Base-by-base conservation (phyloP, 2,113 vertebrate genomes). In the Tragelaphus buxtoni region DNA sequence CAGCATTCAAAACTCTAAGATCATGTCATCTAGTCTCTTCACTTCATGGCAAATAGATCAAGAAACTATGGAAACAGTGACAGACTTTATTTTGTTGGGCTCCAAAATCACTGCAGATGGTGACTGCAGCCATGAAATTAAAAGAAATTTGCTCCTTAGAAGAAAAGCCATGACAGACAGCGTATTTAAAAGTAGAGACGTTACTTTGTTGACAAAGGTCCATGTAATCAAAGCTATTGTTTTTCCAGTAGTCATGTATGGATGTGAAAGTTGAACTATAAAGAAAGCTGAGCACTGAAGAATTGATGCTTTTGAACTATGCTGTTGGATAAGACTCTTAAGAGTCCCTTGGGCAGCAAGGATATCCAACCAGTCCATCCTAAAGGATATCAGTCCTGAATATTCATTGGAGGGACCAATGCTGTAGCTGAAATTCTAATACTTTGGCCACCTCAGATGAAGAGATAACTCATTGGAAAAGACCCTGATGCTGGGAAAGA, bases 1-100 rank as follows among this genome's bases (percentile, higher is more conserved):
- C 65, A 39, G 65, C n/a, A 39, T 69, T 69, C n/a, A 69, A 3
- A 39, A 69, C 65, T 39, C n/a, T 39, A 69, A 35, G n/a, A 39
- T 69, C n/a, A 39, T 69, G n/a, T 39, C 9, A 3, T 39, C 65
- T 0, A 0, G 4, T 69, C 18, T 39, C 65, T 69, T 69, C 9
- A 22, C n/a, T 69, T 69, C 65, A 22, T 39, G 65, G n/a, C 10
- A 69, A 69, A 69, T 39, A 11, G 18, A 22, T 69, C 9, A n/a
- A 18, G 65, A 39, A 69, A 69, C n/a, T 22, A 39, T 22, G 9
- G n/a, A 69, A 69, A 69, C 65, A 35, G 65, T 39, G 18, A 11
- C n/a, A 69, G 18, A 22, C 4, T 6, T 6, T 69, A 69, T 22
- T 39, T 69, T 69, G 2, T 12, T 39, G 18, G 18, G 65, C 65